A percentile compares a stretch with the other conserved stretches of the same genome.
Evolutionary conservation across 2,113 vertebrate genomes (phyloP).

Genomic region (Chelonoidis abingdonii): DNA sequence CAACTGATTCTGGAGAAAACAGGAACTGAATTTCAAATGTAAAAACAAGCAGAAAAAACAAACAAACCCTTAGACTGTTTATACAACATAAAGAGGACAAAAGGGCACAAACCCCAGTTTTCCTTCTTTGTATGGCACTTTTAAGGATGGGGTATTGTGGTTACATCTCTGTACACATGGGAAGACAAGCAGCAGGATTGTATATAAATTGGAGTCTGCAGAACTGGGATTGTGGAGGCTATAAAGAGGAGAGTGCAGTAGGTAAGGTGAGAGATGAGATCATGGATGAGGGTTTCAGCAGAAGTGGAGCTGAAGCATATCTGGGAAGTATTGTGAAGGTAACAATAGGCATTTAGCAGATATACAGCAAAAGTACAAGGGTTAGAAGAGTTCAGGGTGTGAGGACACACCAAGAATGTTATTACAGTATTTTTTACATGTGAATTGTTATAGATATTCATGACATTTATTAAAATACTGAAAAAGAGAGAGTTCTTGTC

Average conservation of each 20-base stretch:
- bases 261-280: not conserved
- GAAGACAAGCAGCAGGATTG: too few relatives aligned
- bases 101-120: not conserved
- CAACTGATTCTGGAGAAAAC: not conserved
- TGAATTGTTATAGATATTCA: not conserved
- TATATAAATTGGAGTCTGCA: not conserved
- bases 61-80: not conserved
- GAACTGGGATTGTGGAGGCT: not conserved
- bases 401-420: not conserved
- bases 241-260: not conserved
- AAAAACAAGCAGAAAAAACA: not conserved
- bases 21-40: not conserved
- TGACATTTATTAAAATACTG: not conserved
- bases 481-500: not conserved
- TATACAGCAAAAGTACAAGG: not conserved
- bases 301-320: not conserved
- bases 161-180: not conserved
- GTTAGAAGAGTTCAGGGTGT: not conserved
- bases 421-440: not conserved
- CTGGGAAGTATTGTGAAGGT: not conserved
- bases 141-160: not conserved
- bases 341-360: not conserved
- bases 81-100: not conserved
- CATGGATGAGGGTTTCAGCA: not conserved
- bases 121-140: not conserved